These are phyloP conservation scores for Callorhinus ursinus DNA, from an alignment of 2,113 vertebrate genomes.

Conservation along the genomic window DNA sequence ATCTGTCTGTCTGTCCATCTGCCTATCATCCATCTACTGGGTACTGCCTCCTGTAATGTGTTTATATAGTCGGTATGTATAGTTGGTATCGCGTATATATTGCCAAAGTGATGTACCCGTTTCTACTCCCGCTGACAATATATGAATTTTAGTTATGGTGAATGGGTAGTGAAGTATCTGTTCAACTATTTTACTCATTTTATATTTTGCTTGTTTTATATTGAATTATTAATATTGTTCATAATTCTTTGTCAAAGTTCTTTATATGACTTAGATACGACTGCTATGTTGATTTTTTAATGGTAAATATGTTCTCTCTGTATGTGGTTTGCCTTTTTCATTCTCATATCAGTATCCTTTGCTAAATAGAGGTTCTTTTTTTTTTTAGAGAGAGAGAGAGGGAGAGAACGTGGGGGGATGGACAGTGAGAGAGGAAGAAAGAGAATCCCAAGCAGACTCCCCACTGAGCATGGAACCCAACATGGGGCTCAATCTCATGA, in stretches of 20 bases:
- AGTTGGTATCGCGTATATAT: neutral
- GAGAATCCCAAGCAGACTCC: too few relatives aligned
- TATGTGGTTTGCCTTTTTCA: neutral
- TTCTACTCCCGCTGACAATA: neutral
- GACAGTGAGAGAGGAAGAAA: too few relatives aligned
- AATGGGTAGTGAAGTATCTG: neutral
- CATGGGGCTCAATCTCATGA: too few relatives aligned
- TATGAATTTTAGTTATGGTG: neutral
- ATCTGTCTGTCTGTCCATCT: neutral
- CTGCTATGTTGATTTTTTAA: neutral
- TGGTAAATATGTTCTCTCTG: neutral
- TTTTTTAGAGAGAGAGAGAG: too few relatives aligned
- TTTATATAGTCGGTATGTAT: neutral
- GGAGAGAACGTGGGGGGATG: too few relatives aligned
- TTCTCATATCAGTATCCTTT: neutral
- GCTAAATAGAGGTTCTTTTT: neutral
- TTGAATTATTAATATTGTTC: neutral
- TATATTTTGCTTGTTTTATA: neutral
- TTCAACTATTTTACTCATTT: neutral
- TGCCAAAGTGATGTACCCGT: neutral
- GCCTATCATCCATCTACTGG: neutral
- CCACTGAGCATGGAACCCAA: too few relatives aligned
- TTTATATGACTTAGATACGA: neutral
- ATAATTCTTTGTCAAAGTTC: neutral
- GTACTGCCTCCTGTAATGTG: neutral